Evolutionary conservation across 2,797 vertebrate species (phyloP).

Genomic region (Paedocypris micromegethes): DNA sequence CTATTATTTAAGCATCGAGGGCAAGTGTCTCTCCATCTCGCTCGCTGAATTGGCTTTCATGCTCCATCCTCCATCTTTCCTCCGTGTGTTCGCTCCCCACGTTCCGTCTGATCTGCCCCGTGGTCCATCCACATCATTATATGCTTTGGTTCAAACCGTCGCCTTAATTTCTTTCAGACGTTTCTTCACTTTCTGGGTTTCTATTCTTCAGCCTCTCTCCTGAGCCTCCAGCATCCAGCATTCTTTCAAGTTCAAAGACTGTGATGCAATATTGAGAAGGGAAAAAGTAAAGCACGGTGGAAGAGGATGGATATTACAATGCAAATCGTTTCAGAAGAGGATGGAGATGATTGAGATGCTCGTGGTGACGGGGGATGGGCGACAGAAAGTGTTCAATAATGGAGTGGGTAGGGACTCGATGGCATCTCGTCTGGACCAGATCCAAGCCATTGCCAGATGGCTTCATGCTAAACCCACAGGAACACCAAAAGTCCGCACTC

Average conservation of each 20-base stretch:
- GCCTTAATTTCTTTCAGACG: not conserved
- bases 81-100: not conserved
- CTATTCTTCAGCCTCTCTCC: slow-evolving; percentile 13
- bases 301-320: slow-evolving; percentile 12
- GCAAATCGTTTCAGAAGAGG: slow-evolving; percentile 9
- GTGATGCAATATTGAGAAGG: slow-evolving; percentile 1
- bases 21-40: slow-evolving; percentile 18
- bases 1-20: slow-evolving; percentile 62
- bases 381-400: slow-evolving; percentile 53
- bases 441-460: slow-evolving; percentile 71
- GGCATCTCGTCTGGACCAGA: slow-evolving; percentile 61
- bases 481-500: slow-evolving; percentile 57
- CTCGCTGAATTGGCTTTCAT: slow-evolving; percentile 33
- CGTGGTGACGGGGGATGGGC: slow-evolving; percentile 42
- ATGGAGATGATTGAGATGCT: slow-evolving; percentile 8
- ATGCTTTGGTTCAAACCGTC: slow-evolving; percentile 21
- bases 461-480: slow-evolving; percentile 64
- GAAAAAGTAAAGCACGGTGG: slow-evolving; percentile 1
- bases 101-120: slow-evolving; percentile 18
- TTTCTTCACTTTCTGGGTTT: not conserved
- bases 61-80: slow-evolving; percentile 24
- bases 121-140: slow-evolving; percentile 33
- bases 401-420: slow-evolving; percentile 53
- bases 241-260: slow-evolving; percentile 42
- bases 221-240: slow-evolving; percentile 42